Conservation (phyloP, 2,113 vertebrate species). For the Theristicus caerulescens region DNA sequence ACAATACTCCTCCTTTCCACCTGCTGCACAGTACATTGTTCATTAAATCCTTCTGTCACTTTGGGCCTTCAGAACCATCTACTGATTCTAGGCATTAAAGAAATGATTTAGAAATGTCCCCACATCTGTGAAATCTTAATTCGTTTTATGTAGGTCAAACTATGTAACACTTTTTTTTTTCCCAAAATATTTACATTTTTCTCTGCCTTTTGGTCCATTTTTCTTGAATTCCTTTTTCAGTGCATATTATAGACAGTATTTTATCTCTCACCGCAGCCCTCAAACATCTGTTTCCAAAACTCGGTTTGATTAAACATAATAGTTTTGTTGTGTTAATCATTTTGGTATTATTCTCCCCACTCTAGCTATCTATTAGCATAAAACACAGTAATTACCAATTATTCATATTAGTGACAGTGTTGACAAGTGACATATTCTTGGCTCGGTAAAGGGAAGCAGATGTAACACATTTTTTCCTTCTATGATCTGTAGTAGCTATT, state of each 20-base stretch:
- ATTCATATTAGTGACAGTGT: background rate
- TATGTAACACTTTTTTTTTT: fast-evolving
- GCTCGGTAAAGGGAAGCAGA: background rate
- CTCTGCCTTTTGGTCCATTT: background rate
- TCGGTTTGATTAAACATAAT: background rate
- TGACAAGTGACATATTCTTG: background rate
- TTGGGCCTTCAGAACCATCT: background rate
- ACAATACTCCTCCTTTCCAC: background rate
- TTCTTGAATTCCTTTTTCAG: background rate
- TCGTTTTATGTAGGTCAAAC: background rate
- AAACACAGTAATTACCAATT: background rate
- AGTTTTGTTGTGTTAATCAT: background rate
- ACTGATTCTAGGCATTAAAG: background rate
- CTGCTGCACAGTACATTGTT: background rate
- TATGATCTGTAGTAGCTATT: background rate
- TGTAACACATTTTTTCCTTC: background rate
- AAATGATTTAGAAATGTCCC: background rate
- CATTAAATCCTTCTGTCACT: background rate
- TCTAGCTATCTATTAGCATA: background rate
- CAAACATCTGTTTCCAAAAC: background rate
- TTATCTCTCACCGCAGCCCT: background rate
- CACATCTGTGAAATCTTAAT: background rate
- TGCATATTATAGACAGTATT: background rate
- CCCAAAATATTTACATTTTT: background rate
- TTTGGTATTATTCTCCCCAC: background rate